phyloP scores from a whole-genome alignment of 2,797 vertebrate genomes.

The Phalloptychus januarius region DNA sequence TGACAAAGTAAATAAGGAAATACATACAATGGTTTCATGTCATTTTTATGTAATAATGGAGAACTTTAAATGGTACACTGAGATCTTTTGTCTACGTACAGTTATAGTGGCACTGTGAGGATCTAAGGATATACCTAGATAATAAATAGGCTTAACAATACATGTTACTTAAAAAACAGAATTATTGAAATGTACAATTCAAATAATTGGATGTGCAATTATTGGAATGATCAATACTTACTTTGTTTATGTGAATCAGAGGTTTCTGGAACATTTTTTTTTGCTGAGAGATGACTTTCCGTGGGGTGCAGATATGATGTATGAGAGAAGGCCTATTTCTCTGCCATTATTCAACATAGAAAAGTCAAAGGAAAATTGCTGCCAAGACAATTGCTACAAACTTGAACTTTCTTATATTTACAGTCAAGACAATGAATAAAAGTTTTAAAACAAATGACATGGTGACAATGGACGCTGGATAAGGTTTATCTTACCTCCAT shows the following conservation, averaged over 20 bases:
- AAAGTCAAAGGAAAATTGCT: too few relatives aligned
- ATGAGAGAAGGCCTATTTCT: too few relatives aligned
- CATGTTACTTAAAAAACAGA: not conserved
- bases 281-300: too few relatives aligned
- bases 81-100: not conserved
- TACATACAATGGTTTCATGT: not conserved
- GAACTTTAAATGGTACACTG: not conserved
- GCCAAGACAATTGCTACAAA: not conserved
- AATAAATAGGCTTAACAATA: not conserved
- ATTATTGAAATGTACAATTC: not conserved
- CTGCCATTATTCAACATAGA: too few relatives aligned
- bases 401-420: not conserved
- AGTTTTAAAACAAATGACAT: not conserved
- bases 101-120: not conserved
- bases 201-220: too few relatives aligned
- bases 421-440: not conserved
- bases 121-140: not conserved
- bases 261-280: not conserved
- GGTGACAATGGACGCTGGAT: not conserved
- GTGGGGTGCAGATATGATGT: too few relatives aligned
- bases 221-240: not conserved
- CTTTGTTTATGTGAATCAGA: not conserved
- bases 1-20: not conserved
- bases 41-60: not conserved
- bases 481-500: not conserved